Evolutionary conservation across 2,113 vertebrate genomes (phyloP), one percentile per base, ranked within the genome.

Genomic region (Sakesphorus luctuosus): DNA sequence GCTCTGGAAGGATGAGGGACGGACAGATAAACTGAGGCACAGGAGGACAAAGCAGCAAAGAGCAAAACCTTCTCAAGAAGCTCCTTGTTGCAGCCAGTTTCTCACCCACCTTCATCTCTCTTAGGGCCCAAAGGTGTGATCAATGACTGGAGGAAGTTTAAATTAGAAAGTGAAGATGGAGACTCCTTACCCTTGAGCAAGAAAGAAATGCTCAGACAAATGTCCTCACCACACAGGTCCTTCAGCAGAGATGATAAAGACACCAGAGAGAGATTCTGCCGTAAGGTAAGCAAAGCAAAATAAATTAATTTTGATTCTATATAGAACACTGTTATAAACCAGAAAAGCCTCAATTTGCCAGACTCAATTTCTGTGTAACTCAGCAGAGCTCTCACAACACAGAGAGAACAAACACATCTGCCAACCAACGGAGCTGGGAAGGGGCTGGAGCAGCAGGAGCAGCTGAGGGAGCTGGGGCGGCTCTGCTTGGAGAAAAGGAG

Each of bases 41-140:
- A 69, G 44, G 43, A 79, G 44, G n/a, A 63, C 20, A 89, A 91
- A 63, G 4, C 44, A 86, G 13, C 46, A 78, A 63, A 66, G 18
- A 38, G 46, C 46, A 84, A 13, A 52, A 79, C 62, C 9, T 62
- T 74, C 44, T 56, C 47, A 62, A 71, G 62, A 31, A 77, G 36
- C 2, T 33, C 52, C 23, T 43, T n/a, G 23, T 46, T 61, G 72
- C 59, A 87, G 66, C 4, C 49, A 53, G 44, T 66, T 84, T 89
- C 59, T 95, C 68, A 94, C 9, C 40, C 50, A 71, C 2, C 18
- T 67, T 29, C 14, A 44, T 89, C 73, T 89, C 76, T 95, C 87
- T 24, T 74, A 99, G 99, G 99, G 72, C 99, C 99, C 86, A 99
- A 99, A 97, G 99, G 99, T 21, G 99, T 99, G 80, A 99, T 99